These are phyloP conservation scores for Hedya salicella DNA, from an alignment of 2,888 invertebrate genomes.

Conservation along the genomic window DNA sequence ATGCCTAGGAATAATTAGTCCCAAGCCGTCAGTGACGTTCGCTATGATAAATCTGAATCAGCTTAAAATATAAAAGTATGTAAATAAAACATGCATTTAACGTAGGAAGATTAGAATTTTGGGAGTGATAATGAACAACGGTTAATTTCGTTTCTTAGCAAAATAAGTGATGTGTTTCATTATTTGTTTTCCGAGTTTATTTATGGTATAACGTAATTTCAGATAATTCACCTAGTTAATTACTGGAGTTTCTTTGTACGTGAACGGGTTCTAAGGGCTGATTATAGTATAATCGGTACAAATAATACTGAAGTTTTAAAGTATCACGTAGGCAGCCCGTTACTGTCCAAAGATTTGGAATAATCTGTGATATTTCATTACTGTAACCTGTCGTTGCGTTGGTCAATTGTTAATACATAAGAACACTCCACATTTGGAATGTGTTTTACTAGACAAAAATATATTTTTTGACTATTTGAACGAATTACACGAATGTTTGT, in stretches of 20 bases:
- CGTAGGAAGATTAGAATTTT: slow-evolving; percentile 67
- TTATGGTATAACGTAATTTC: slow-evolving; percentile 72
- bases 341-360: slow-evolving; percentile 84
- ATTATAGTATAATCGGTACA: slow-evolving; percentile 73
- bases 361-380: slow-evolving; percentile 85
- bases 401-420: slow-evolving; percentile 84
- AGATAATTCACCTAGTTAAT: slow-evolving; percentile 75
- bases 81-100: slow-evolving; percentile 81
- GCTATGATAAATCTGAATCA: slow-evolving; percentile 58
- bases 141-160: slow-evolving; percentile 75
- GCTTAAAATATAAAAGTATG: slow-evolving; percentile 71
- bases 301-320: slow-evolving; percentile 64
- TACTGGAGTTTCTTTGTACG: slow-evolving; percentile 79
- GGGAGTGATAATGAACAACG: slow-evolving; percentile 72
- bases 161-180: slow-evolving; percentile 74
- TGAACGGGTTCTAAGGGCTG: slow-evolving; percentile 76
- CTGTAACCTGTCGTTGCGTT: slow-evolving; percentile 83
- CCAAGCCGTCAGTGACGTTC: slow-evolving; percentile 51
- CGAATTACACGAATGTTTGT: slow-evolving; percentile 80
- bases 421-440: slow-evolving; percentile 71
- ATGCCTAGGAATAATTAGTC: slow-evolving; percentile 76
- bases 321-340: slow-evolving; percentile 74
- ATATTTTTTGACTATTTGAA: slow-evolving; percentile 86
- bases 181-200: slow-evolving; percentile 69
- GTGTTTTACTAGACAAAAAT: slow-evolving; percentile 81